phyloP scores from a whole-genome alignment of 2,113 vertebrate genomes.

The Anguilla rostrata region DNA sequence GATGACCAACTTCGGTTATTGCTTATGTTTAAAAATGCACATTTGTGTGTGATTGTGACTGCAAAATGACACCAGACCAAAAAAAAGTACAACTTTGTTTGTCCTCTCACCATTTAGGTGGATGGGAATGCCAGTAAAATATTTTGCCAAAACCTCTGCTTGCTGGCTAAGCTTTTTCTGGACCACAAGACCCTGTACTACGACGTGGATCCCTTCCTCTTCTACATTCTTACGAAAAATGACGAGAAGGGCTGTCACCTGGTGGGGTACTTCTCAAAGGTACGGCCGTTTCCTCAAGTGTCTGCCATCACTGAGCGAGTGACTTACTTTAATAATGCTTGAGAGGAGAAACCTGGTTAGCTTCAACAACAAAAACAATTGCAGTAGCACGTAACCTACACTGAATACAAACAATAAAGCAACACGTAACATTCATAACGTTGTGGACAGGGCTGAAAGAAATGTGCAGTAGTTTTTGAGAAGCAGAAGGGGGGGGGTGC shows the following conservation, averaged over 20 bases:
- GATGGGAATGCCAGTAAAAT: slow-evolving; percentile 99
- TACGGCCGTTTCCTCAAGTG: slow-evolving; percentile 59
- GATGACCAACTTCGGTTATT: too few relatives aligned
- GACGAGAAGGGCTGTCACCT: slow-evolving; percentile 98
- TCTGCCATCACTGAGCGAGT: too few relatives aligned
- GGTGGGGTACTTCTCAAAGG: slow-evolving; percentile 99
- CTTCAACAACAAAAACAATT: too few relatives aligned
- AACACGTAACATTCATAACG: too few relatives aligned
- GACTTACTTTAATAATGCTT: too few relatives aligned
- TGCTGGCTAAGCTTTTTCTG: slow-evolving; percentile 98
- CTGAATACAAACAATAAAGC: too few relatives aligned
- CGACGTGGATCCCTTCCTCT: slow-evolving; percentile 98
- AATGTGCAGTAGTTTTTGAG: too few relatives aligned
- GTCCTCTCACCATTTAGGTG: slow-evolving; percentile 75
- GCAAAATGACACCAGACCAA: background rate
- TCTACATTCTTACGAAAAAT: slow-evolving; percentile 98
- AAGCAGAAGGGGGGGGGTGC: slow-evolving; percentile 68
- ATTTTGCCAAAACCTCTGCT: slow-evolving; percentile 99
- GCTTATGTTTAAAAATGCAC: too few relatives aligned
- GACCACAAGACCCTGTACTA: slow-evolving; percentile 99
- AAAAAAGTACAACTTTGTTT: slow-evolving; percentile 34
- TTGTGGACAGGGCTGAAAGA: too few relatives aligned
- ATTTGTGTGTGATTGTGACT: too few relatives aligned
- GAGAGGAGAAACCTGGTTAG: too few relatives aligned
- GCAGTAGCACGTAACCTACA: too few relatives aligned